phyloP scores from a whole-genome alignment of 2,888 invertebrate genomes.

The Drosophila mimetica region DNA sequence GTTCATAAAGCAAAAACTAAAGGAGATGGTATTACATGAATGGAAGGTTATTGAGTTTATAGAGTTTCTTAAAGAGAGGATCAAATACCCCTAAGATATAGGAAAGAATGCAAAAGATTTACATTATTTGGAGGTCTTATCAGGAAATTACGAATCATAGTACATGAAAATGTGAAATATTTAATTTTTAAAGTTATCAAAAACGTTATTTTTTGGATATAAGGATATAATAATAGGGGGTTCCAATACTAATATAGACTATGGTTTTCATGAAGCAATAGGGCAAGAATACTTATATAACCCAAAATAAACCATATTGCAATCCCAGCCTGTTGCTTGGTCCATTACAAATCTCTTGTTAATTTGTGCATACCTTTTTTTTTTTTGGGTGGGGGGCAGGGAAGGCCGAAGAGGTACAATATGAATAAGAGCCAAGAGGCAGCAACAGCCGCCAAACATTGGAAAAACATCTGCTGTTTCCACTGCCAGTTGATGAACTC shows the following conservation, averaged over 20 bases:
- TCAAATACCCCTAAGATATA: conserved; percentile 7
- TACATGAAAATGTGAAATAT: too few species aligned
- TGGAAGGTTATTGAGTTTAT: conserved; percentile 15
- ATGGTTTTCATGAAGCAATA: background rate
- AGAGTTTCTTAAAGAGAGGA: background rate
- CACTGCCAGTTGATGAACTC: conserved; percentile 74
- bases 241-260: too few species aligned
- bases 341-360: conserved; percentile 42
- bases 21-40: conserved; percentile 37
- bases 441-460: conserved; percentile 70
- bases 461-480: conserved; percentile 81
- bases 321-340: conserved; percentile 13
- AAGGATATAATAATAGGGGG: too few species aligned
- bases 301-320: background rate
- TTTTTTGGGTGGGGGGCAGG: conserved; percentile 16
- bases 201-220: too few species aligned
- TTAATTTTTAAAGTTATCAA: too few species aligned
- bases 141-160: background rate
- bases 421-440: conserved; percentile 50
- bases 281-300: background rate
- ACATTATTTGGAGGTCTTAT: background rate
- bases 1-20: conserved; percentile 73
- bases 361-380: conserved; percentile 24
- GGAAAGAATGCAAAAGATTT: background rate
- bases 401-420: conserved; percentile 13